These are phyloP conservation scores for Kuschelorhynchus macadamiae DNA, from an alignment of 2,888 invertebrate genomes.

Conservation along the genomic window DNA sequence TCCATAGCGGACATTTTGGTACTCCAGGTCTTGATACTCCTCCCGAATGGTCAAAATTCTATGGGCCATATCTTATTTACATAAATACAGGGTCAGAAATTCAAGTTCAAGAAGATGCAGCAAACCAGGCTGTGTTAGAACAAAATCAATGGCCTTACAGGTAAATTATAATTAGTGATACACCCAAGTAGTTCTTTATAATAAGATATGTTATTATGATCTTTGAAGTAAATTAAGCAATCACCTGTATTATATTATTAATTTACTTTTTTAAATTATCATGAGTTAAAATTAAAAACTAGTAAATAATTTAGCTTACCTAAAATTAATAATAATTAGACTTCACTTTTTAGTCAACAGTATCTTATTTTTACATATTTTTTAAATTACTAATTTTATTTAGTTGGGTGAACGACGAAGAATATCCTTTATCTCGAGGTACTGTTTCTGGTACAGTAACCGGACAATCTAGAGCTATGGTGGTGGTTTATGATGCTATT, in stretches of 20 bases:
- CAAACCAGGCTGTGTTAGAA: conserved; percentile 26
- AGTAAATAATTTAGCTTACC: no score
- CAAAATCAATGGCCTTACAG: conserved; percentile 38
- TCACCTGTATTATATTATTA: no score
- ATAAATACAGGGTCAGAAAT: conserved; percentile 33
- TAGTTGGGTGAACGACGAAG: conserved; percentile 33
- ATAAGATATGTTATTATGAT: no score
- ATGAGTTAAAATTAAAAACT: no score
- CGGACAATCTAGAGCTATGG: conserved; percentile 38
- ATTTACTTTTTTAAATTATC: no score
- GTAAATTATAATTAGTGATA: no score
- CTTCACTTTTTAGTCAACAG: no score
- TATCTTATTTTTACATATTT: no score
- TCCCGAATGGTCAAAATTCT: conserved; percentile 42
- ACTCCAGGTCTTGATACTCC: conserved; percentile 24
- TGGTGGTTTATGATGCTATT: conserved; percentile 26
- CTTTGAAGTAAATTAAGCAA: no score
- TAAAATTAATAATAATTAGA: no score
- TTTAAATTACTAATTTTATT: not conserved
- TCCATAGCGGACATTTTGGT: conserved; percentile 36
- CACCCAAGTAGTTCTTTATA: no score
- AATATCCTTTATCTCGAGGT: conserved; percentile 26
- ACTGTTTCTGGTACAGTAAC: conserved; percentile 33
- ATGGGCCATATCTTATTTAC: conserved; percentile 30
- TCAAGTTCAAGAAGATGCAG: conserved; percentile 24